These are phyloP conservation scores for Temnothorax nylanderi DNA, from an alignment of 1,140 invertebrate genomes.

Conservation along the genomic window DNA sequence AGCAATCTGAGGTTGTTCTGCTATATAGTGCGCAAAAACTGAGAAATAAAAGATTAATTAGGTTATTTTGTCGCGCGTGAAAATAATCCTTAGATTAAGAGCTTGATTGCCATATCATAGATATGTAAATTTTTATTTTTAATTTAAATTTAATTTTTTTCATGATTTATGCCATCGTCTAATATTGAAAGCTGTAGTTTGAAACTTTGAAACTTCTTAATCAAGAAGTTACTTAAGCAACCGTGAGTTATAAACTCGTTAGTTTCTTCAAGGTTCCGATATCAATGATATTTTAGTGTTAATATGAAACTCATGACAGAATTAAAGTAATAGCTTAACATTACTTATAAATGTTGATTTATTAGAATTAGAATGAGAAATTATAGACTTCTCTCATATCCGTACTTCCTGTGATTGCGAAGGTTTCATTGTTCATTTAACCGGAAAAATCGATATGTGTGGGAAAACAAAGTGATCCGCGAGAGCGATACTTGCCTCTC, in stretches of 20 bases:
- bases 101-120: background rate
- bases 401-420: conserved; percentile 9
- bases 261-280: background rate
- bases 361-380: conserved; percentile 4
- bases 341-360: conserved; percentile 10
- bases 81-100: background rate
- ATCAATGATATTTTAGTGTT: background rate
- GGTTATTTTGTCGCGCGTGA: background rate
- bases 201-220: background rate
- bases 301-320: background rate
- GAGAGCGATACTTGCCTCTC: conserved; percentile 29
- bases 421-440: conserved; percentile 17
- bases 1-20: background rate
- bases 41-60: background rate
- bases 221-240: background rate
- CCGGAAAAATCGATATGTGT: conserved; percentile 9
- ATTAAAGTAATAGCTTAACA: background rate
- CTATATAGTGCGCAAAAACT: background rate
- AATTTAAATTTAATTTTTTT: background rate
- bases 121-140: background rate
- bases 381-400: background rate
- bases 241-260: background rate
- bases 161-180: background rate
- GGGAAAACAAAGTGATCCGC: conserved; percentile 13
- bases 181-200: background rate